These are phyloP conservation scores for Anoplopoma fimbria DNA, from an alignment of 2,113 vertebrate species.

Conservation along the genomic window DNA sequence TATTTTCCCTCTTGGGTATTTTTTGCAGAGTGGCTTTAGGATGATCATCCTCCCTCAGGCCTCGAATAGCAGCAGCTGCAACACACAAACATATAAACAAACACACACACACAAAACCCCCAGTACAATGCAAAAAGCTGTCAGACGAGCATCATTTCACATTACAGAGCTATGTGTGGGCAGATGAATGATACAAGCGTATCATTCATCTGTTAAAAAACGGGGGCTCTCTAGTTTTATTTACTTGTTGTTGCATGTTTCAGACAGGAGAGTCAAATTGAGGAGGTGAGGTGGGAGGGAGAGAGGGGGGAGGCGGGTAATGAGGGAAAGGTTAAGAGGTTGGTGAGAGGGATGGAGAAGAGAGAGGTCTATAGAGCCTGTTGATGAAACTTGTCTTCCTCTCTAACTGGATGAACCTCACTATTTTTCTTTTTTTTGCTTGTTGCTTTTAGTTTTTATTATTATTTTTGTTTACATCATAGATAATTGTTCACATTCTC, in stretches of 20 bases:
- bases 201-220: too few relatives aligned
- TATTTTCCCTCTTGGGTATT: constrained; percentile 10
- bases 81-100: constrained; percentile 18
- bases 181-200: constrained; percentile 28
- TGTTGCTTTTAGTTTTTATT: not conserved
- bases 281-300: not conserved
- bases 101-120: constrained; percentile 21
- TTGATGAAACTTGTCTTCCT: not conserved
- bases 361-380: not conserved
- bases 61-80: constrained; percentile 25
- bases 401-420: not conserved
- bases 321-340: not conserved
- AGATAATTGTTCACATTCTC: not conserved
- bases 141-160: constrained; percentile 45
- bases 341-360: not conserved
- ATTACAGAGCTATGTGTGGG: constrained; percentile 34
- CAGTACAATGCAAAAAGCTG: constrained; percentile 55
- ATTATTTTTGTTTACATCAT: not conserved
- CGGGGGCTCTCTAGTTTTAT: not conserved
- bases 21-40: constrained; percentile 19
- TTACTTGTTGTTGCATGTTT: not conserved
- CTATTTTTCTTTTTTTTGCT: not conserved
- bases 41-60: constrained; percentile 31
- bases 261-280: not conserved
- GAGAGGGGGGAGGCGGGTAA: not conserved